Conservation (phyloP, 2,797 vertebrate genomes). For the Syndactyla subalaris region DNA sequence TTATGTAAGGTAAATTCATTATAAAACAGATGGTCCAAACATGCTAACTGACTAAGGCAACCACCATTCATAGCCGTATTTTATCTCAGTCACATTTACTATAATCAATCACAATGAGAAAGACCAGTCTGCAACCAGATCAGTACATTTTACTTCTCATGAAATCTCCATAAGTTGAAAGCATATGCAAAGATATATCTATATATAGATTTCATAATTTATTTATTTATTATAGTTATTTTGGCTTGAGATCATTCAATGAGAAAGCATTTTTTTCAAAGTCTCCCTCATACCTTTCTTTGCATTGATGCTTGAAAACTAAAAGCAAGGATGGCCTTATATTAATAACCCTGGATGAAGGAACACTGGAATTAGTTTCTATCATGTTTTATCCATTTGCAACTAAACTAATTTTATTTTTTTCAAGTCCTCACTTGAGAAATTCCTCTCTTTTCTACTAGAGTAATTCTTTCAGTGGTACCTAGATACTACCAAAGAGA, state of each 20-base stretch:
- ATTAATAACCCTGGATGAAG: not conserved
- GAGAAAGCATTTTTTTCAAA: not conserved
- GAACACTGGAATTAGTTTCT: not conserved
- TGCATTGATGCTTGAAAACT: not conserved
- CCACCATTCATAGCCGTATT: not conserved
- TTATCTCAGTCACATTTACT: not conserved
- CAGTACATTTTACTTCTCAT: not conserved
- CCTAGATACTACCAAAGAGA: not conserved
- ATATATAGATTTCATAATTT: too few relatives aligned
- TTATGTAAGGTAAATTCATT: not conserved
- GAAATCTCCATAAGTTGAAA: not conserved
- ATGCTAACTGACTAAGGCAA: not conserved
- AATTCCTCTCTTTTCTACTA: not conserved
- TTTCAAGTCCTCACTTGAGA: not conserved
- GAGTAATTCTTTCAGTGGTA: not conserved
- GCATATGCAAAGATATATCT: rapidly evolving
- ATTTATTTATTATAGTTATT: not conserved
- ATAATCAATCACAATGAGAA: not conserved
- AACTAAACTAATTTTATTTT: not conserved
- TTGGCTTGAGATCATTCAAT: not conserved
- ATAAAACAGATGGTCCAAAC: not conserved
- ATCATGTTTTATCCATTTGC: not conserved
- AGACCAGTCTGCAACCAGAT: not conserved
- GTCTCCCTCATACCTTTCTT: not conserved
- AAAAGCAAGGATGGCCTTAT: not conserved